A percentile compares a stretch with the other conserved stretches of the same genome.
Conservation (phyloP, 2,888 invertebrate species). For the Stenoptilia bipunctidactyla region DNA sequence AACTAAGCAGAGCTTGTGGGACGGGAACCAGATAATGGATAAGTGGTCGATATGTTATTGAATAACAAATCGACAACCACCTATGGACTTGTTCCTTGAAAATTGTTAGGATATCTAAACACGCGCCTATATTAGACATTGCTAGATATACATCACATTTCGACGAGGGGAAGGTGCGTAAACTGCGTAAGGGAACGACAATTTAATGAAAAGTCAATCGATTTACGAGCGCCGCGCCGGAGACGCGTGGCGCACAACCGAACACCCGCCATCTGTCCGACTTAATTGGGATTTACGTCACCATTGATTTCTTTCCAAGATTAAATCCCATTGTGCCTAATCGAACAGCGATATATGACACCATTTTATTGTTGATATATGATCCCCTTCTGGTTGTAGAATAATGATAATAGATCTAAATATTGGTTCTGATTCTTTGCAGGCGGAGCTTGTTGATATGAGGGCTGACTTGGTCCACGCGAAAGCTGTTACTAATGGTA, state of each 20-base stretch:
- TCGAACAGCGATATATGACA: constrained; percentile 38
- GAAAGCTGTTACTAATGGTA: constrained; percentile 63
- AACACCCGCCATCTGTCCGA: constrained; percentile 29
- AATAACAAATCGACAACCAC: too few species aligned
- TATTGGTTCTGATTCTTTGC: constrained; percentile 31
- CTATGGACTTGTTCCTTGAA: too few species aligned
- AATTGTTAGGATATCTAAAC: too few species aligned
- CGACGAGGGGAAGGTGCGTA: constrained; percentile 9
- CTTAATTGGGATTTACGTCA: constrained; percentile 51
- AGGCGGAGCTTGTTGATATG: constrained; percentile 85
- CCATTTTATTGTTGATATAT: constrained; percentile 37
- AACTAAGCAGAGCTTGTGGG: too few species aligned
- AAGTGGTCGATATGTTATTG: too few species aligned
- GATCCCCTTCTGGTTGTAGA: constrained; percentile 17
- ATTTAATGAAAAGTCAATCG: constrained; percentile 37
- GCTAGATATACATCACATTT: too few species aligned
- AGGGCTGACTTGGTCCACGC: constrained; percentile 81
- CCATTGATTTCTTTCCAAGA: constrained; percentile 35
- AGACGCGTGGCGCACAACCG: constrained; percentile 16
- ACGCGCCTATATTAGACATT: too few species aligned
- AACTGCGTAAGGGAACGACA: constrained; percentile 18
- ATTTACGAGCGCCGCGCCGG: constrained; percentile 42
- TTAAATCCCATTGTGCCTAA: constrained; percentile 47
- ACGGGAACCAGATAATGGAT: too few species aligned
- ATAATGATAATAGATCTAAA: constrained; percentile 4